Conservation (phyloP, 2,113 vertebrate genomes). For the Xenus cinereus region DNA sequence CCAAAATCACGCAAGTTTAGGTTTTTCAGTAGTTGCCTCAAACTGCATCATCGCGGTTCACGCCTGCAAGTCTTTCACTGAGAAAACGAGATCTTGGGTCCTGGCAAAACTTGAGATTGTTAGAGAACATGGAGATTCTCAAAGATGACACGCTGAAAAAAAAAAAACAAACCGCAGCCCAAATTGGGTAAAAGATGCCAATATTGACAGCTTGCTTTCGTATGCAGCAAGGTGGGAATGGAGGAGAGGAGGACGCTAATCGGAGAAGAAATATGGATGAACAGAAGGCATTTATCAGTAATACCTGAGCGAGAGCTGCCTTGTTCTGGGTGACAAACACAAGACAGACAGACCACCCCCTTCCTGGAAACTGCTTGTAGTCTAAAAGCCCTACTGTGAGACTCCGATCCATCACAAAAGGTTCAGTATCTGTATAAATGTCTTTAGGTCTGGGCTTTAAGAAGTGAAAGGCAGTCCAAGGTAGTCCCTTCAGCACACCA, state of each 20-base stretch:
- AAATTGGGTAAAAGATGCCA: not conserved
- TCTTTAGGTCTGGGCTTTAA: not conserved
- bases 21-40: not conserved
- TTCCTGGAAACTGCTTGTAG: not conserved
- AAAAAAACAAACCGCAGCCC: not conserved
- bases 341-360: not conserved
- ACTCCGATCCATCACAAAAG: not conserved
- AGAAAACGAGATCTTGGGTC: not conserved
- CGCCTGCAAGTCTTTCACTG: not conserved
- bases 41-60: not conserved
- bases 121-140: not conserved
- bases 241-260: not conserved
- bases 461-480: not conserved
- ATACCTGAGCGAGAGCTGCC: not conserved
- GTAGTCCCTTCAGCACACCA: not conserved
- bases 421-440: not conserved
- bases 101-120: not conserved
- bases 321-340: not conserved
- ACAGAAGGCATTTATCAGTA: not conserved
- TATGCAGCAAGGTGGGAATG: not conserved
- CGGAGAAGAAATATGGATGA: not conserved
- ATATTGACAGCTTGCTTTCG: not conserved
- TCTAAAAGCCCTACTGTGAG: not conserved
- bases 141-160: not conserved
- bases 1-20: accelerated